Evolutionary conservation across 2,797 vertebrate genomes (phyloP).

Genomic region (Paratrypauchen microcephalus): DNA sequence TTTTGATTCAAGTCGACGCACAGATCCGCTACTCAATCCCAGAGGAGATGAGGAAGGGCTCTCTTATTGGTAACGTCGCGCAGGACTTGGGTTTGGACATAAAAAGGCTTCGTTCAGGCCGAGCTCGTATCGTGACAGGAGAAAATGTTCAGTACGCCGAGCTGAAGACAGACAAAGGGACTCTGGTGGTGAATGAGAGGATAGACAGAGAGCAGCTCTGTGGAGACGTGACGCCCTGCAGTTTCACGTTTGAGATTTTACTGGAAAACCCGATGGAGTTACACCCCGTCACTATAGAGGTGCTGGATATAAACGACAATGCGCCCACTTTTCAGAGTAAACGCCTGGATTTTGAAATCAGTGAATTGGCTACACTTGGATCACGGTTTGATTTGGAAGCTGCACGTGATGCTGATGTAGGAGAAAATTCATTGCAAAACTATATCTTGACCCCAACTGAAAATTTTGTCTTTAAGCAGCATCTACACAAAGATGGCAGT

Average conservation of each 20-base stretch:
- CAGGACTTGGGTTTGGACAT: constrained; percentile 48
- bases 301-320: too few species aligned
- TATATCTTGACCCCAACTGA: constrained; percentile 23
- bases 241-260: constrained; percentile 45
- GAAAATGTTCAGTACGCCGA: too few species aligned
- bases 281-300: too few species aligned
- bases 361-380: constrained; percentile 28
- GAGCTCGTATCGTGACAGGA: too few species aligned
- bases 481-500: background rate
- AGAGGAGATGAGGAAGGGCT: constrained; percentile 53
- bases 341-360: constrained; percentile 27
- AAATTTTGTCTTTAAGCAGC: constrained; percentile 31
- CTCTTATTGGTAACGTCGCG: constrained; percentile 50
- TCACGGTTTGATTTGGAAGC: constrained; percentile 18
- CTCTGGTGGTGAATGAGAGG: constrained; percentile 37
- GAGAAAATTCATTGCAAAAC: constrained; percentile 20
- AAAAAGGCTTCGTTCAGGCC: constrained; percentile 40
- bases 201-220: constrained; percentile 50
- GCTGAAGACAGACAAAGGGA: constrained; percentile 41
- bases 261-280: constrained; percentile 1
- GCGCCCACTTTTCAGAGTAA: constrained; percentile 15
- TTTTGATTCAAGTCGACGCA: too few species aligned
- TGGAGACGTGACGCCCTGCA: constrained; percentile 36
- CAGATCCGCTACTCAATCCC: constrained; percentile 1
- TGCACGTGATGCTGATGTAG: constrained; percentile 39